These are phyloP conservation scores for Lochmaea capreae DNA, from an alignment of 2,888 invertebrate species.

Conservation along the genomic window DNA sequence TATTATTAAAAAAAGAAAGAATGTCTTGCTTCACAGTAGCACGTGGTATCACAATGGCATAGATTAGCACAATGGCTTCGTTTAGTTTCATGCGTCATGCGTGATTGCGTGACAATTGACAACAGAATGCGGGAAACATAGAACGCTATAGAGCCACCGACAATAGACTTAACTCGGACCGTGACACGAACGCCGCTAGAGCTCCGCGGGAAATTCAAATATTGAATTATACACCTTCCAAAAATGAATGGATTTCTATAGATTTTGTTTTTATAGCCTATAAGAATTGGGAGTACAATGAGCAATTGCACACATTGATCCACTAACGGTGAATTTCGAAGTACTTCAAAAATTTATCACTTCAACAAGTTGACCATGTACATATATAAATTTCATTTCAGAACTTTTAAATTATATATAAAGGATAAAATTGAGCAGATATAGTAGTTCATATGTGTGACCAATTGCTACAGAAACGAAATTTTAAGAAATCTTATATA, in stretches of 20 bases:
- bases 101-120: neutral
- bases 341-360: neutral
- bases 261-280: neutral
- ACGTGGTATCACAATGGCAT: no score
- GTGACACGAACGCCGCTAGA: neutral
- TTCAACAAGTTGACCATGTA: neutral
- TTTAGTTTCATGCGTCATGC: no score
- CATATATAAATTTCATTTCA: no score
- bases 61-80: no score
- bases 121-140: neutral
- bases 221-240: neutral
- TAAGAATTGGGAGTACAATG: neutral
- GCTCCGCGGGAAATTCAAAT: neutral
- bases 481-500: no score
- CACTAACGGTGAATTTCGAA: neutral
- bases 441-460: no score
- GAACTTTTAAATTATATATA: no score
- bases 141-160: neutral
- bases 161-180: neutral
- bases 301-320: neutral
- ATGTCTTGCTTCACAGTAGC: no score
- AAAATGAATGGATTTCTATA: neutral
- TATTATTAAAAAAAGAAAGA: no score
- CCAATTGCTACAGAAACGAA: no score
- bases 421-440: no score